Evolutionary conservation across 2,113 vertebrate genomes (phyloP), one percentile per base, ranked within the genome.

Genomic region (Corythornis vintsioides): DNA sequence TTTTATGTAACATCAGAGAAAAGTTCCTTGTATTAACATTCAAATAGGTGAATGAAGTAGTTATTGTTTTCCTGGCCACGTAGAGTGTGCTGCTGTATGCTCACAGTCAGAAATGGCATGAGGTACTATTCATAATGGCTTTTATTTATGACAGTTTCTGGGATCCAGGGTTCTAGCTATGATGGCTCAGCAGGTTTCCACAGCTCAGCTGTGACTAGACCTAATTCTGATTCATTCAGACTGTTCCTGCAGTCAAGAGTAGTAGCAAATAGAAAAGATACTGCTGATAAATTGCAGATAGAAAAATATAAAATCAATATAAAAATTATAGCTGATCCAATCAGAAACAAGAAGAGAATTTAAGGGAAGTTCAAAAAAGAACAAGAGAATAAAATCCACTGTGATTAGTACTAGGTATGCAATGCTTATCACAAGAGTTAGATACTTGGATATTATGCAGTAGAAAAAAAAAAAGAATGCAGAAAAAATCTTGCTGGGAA

Each of bases 81-180:
- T 45, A 75, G 55, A 88, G 75, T 25, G n/a, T 56, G 65, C 85
- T 85, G 65, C 92, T 95, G 78, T 94, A 95, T 96, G 95, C 66
- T 97, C 86, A 52, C 84, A 93, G 93, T 76, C 95, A 95, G 91
- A 86, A 86, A 65, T 96, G 93, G 92, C 95, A 77, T 94, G 84
- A 90, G 90, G 40, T 93, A 91, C 94, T 96, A 96, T 80, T 94
- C 92, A 88, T 92, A 96, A 97, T 96, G 92, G 92, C 65, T 92
- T 96, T 96, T 95, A 97, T 97, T 97, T 94, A 96, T 96, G 92
- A 94, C 84, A 95, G 92, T 90, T 96, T 87, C 87, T 86, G 90
- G 65, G 78, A 92, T 94, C 92, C 90, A 76, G 81, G 31, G 63
- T 89, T 88, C 89, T 75, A 78, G 77, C 81, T 88, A 84, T 94